phyloP scores from a whole-genome alignment of 1,140 invertebrate species.

The Rhysida immarginata region DNA sequence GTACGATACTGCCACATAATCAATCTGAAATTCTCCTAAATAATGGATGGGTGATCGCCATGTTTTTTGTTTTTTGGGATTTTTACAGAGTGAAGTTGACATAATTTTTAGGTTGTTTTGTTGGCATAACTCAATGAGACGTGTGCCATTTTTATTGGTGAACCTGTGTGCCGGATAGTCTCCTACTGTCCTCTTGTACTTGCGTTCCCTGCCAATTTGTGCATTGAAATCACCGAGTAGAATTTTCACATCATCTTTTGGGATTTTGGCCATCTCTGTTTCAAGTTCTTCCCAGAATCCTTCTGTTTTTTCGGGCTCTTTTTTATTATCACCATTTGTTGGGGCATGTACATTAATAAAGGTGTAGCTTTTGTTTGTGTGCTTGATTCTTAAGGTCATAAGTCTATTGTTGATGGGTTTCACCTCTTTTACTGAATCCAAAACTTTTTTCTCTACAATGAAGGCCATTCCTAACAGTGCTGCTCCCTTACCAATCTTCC shows the following conservation, averaged over 20 bases:
- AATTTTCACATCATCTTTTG: background rate
- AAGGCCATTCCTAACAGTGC: background rate
- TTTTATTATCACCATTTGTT: background rate
- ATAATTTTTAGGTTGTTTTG: background rate
- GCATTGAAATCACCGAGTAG: background rate
- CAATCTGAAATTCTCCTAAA: background rate
- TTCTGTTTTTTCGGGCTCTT: background rate
- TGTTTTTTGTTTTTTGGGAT: background rate
- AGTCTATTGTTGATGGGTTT: background rate
- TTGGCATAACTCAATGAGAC: background rate
- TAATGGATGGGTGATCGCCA: background rate
- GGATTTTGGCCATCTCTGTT: background rate
- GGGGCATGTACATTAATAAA: background rate
- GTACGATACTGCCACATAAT: background rate
- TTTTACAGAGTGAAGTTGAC: background rate
- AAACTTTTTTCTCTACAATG: background rate
- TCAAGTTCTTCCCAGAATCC: background rate
- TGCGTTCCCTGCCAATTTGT: background rate
- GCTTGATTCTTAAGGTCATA: background rate
- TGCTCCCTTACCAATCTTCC: background rate
- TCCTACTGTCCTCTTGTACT: background rate
- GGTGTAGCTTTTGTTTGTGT: background rate
- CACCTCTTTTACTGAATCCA: background rate
- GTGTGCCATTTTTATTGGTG: background rate
- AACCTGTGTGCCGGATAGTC: background rate